Conservation (phyloP, 2,888 invertebrate genomes). For the Lithophane socia region DNA sequence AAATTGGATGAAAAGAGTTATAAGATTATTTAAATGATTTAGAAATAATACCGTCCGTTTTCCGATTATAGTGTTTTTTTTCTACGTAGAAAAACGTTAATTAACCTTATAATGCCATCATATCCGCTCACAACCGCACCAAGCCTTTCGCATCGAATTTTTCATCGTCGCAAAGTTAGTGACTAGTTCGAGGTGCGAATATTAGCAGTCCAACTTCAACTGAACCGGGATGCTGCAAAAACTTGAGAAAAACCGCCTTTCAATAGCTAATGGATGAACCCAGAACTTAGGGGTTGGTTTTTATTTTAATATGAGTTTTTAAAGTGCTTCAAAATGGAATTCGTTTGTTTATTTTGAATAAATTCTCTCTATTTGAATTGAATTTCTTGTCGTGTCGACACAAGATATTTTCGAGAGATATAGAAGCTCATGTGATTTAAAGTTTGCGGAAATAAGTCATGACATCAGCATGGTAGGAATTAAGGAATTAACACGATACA, state of each 20-base stretch:
- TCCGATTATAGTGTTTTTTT: neutral
- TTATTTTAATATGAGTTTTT: neutral
- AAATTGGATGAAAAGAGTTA: neutral
- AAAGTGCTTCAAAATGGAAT: neutral
- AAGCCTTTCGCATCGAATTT: conserved; percentile 77
- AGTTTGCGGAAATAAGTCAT: too few relatives aligned
- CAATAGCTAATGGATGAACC: conserved; percentile 44
- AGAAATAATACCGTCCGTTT: neutral
- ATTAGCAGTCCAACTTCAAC: conserved; percentile 78
- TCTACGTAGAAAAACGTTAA: neutral
- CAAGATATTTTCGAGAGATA: neutral
- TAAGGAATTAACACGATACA: too few relatives aligned
- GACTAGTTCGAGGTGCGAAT: conserved; percentile 73
- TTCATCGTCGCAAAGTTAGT: conserved; percentile 76
- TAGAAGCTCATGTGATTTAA: too few relatives aligned
- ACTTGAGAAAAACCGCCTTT: conserved; percentile 59
- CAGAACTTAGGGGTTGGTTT: conserved; percentile 19
- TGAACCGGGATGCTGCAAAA: conserved; percentile 66
- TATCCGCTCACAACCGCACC: conserved; percentile 45
- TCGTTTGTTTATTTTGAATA: neutral
- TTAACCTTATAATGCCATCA: neutral
- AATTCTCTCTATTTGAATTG: too few relatives aligned
- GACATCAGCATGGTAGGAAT: too few relatives aligned
- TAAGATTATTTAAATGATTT: neutral
- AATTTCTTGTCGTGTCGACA: neutral